These are phyloP conservation scores for Melanostoma scalare DNA, from an alignment of 2,888 invertebrate species.

Conservation along the genomic window DNA sequence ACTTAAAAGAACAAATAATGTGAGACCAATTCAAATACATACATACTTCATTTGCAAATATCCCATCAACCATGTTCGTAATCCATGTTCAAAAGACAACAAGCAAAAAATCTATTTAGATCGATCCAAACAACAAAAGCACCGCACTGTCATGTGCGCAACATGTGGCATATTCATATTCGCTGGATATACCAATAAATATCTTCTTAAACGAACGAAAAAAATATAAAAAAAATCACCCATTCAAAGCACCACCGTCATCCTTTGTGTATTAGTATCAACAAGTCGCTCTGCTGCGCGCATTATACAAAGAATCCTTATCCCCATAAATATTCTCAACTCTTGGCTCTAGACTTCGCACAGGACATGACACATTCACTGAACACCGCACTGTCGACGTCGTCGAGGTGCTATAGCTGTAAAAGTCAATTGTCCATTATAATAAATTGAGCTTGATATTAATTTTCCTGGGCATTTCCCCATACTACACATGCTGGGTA, in stretches of 20 bases:
- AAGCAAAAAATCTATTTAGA: conserved; percentile 20
- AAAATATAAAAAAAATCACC: conserved; percentile 34
- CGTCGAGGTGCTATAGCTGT: conserved; percentile 43
- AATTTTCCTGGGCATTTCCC: conserved; percentile 38
- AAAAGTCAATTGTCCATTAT: conserved; percentile 49
- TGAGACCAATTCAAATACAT: too few species aligned
- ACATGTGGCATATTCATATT: conserved; percentile 66
- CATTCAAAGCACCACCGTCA: conserved; percentile 40
- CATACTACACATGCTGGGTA: neutral
- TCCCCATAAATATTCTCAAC: conserved; percentile 47
- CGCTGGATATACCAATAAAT: conserved; percentile 55
- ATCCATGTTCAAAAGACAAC: conserved; percentile 34
- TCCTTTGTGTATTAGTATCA: conserved; percentile 49
- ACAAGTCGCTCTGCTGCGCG: conserved; percentile 60
- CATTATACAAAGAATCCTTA: conserved; percentile 35
- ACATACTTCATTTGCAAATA: too few species aligned
- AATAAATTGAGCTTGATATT: conserved; percentile 60
- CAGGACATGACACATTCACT: conserved; percentile 60
- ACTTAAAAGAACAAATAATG: too few species aligned
- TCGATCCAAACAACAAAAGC: conserved; percentile 26
- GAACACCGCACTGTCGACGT: conserved; percentile 33
- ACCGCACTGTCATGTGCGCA: conserved; percentile 35
- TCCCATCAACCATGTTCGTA: neutral
- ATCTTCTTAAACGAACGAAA: conserved; percentile 9
- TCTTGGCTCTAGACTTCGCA: conserved; percentile 59